Conservation (phyloP, 2,797 vertebrate species). For the Typhlichthys eigenmanni region DNA sequence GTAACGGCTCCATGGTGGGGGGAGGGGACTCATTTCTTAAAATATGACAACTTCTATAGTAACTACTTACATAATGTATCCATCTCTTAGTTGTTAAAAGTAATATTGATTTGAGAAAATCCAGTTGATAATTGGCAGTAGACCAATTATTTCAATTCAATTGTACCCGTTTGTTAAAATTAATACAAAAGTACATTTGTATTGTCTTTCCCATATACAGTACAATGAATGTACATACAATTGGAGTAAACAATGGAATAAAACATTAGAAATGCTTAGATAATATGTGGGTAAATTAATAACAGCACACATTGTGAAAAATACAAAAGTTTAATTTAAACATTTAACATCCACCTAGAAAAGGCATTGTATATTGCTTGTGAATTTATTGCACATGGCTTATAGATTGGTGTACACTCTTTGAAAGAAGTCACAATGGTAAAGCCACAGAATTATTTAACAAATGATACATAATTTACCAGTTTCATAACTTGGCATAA, state of each 20-base stretch:
- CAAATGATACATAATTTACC: conserved; percentile 53
- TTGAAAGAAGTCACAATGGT: conserved; percentile 43
- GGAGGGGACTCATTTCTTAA: too few species aligned
- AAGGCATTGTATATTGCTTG: conserved; percentile 51
- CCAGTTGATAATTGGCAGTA: too few species aligned
- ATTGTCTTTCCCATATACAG: too few species aligned
- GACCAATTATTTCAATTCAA: too few species aligned
- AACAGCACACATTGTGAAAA: conserved; percentile 63
- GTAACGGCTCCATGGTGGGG: too few species aligned
- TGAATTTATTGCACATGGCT: conserved; percentile 45
- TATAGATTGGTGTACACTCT: conserved; percentile 45
- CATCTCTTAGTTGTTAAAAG: too few species aligned
- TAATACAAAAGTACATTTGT: too few species aligned
- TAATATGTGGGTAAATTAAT: conserved; percentile 1
- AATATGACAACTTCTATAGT: too few species aligned
- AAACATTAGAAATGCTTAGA: conserved; percentile 2
- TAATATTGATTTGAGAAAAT: too few species aligned
- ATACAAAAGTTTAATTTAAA: conserved; percentile 78
- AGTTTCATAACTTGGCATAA: conserved; percentile 35
- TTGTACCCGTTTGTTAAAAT: too few species aligned
- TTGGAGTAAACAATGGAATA: not conserved
- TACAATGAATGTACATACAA: too few species aligned
- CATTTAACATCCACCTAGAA: conserved; percentile 38
- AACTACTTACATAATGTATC: too few species aligned
- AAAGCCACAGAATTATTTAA: conserved; percentile 48